Percentiles rank a stretch among this genome's conserved stretches.
phyloP scores from a whole-genome alignment of 1,140 invertebrate genomes.

The Zaprionus africanus region DNA sequence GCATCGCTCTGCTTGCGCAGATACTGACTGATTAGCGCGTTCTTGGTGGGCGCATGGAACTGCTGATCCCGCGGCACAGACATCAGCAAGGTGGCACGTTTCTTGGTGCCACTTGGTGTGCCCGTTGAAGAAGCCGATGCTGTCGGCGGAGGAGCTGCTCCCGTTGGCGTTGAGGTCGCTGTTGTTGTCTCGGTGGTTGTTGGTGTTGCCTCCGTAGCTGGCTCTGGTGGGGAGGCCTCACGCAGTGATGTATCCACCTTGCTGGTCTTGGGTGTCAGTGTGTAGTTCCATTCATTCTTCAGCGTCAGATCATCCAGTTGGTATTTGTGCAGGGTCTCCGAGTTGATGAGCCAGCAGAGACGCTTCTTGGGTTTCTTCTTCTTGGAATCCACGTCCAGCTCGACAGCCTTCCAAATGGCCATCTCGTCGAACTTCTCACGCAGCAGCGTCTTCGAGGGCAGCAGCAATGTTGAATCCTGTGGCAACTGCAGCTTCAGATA shows the following conservation, averaged over 20 bases:
- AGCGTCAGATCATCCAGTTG: slow-evolving; percentile 85
- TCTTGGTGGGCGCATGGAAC: slow-evolving; percentile 70
- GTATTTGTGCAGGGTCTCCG: slow-evolving; percentile 87
- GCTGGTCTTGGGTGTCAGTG: slow-evolving; percentile 79
- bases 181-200: neutral
- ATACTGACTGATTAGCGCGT: slow-evolving; percentile 86
- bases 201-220: slow-evolving; percentile 2
- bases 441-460: slow-evolving; percentile 82
- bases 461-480: slow-evolving; percentile 4
- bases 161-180: slow-evolving; percentile 21
- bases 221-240: slow-evolving; percentile 34
- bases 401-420: slow-evolving; percentile 87
- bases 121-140: slow-evolving; percentile 22
- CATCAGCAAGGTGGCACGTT: slow-evolving; percentile 80
- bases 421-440: slow-evolving; percentile 86
- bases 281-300: slow-evolving; percentile 86
- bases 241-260: slow-evolving; percentile 37
- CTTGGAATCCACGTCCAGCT: slow-evolving; percentile 72
- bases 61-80: slow-evolving; percentile 76
- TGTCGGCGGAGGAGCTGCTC: slow-evolving; percentile 40
- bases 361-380: slow-evolving; percentile 86
- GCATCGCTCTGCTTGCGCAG: slow-evolving; percentile 84
- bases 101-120: slow-evolving; percentile 72
- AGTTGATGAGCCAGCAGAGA: slow-evolving; percentile 88
- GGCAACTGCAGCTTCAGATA: slow-evolving; percentile 85